Evolutionary conservation across 2,888 invertebrate species (phyloP), one percentile per base, ranked within the genome.

Genomic region (Andrena dorsata): DNA sequence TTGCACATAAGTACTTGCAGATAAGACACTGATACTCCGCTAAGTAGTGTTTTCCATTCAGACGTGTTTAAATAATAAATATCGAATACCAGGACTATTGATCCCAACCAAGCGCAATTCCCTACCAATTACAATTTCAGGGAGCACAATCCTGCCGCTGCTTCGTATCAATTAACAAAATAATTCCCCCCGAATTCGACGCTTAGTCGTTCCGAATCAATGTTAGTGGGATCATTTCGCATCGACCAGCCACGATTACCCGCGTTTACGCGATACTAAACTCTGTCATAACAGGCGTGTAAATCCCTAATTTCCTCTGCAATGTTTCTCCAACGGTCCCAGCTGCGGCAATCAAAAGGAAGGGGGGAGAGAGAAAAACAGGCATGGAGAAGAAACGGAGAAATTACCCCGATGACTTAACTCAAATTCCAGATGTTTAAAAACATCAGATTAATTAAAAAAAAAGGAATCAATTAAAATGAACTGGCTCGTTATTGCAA

Each of bases 141-240:
- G n/a, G 49, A 23, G 49, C 41, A 63, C 41, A 64, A 63, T 30
- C 28, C 63, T 41, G 53, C 26, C 35, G 23, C 35, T 6, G 23
- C 51, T 26, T 51, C 49, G 61, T 63, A 76, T 64, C 70, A 71
- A 76, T 76, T 71, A 76, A 51, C 76, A 47, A 76, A 76, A 70
- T 71, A 70, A 76, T 71, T 64, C 70, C 56, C 56, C 63, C 70
- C 32, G 69, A 76, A 76, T 76, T 56, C 70, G 23, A 56, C 56
- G 56, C n/a, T 51, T 23, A 32, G 41, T 64, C 70, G 69, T 53
- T 60, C 35, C 58, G 69, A 51, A 13, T 32, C 32, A 41, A 13
- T 63, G 49, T 26, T 26, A n/a, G 35, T 8, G n/a, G 41, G 32
- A 61, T 16, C 49, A 26, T 60, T 60, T 69, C 60, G 60, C 28